Conservation (phyloP, 2,113 vertebrate genomes). For the Coracopsis vasa region DNA sequence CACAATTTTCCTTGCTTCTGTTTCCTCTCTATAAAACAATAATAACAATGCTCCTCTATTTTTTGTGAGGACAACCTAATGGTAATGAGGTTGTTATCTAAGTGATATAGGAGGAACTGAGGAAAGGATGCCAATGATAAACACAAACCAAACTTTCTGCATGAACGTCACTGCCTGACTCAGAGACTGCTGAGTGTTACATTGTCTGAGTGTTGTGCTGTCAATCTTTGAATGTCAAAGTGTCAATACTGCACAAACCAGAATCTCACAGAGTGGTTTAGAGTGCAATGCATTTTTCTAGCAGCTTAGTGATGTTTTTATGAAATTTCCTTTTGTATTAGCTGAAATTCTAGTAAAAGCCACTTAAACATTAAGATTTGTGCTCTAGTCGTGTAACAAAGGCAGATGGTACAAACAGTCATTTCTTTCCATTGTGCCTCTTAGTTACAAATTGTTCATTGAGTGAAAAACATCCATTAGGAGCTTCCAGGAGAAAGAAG, state of each 20-base stretch:
- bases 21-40: background rate
- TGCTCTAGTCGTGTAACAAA: background rate
- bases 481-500: background rate
- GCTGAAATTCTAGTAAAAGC: background rate
- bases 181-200: background rate
- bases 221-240: background rate
- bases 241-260: background rate
- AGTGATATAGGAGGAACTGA: background rate
- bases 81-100: background rate
- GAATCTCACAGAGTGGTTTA: background rate
- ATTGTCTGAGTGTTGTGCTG: background rate
- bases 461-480: background rate
- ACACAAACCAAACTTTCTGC: background rate
- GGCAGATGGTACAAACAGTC: background rate
- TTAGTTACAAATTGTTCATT: background rate
- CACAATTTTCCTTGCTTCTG: background rate
- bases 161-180: background rate
- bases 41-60: background rate
- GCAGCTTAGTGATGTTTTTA: background rate
- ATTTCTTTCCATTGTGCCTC: background rate
- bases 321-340: background rate
- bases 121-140: background rate
- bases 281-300: background rate
- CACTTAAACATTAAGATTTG: background rate
- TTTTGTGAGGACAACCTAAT: background rate